Conservation (phyloP, 30 jellyfish, hydroid and myxozoan genomes). For the Pelagia noctiluca region DNA sequence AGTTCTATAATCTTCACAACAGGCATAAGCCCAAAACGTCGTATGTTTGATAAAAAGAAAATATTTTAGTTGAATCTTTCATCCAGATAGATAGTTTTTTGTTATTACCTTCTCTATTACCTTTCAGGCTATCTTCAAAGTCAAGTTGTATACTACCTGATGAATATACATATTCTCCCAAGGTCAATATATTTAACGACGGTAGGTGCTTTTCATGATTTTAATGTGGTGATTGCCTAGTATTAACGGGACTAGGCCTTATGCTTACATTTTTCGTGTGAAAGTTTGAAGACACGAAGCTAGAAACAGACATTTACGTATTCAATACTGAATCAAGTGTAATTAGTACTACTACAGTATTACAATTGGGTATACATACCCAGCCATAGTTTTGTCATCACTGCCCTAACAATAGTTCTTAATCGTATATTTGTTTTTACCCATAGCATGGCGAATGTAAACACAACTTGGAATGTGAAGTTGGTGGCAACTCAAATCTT, state of each 20-base stretch:
- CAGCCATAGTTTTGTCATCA: too few relatives aligned
- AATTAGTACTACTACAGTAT: too few relatives aligned
- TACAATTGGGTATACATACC: too few relatives aligned
- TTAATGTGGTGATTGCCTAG: too few relatives aligned
- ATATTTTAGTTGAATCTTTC: too few relatives aligned
- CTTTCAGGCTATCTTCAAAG: constrained; percentile 92
- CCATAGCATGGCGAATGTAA: constrained; percentile 94
- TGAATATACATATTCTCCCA: constrained; percentile 92
- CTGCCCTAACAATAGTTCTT: too few relatives aligned
- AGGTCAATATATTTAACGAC: constrained; percentile 89
- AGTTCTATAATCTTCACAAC: too few relatives aligned
- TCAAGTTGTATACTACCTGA: constrained; percentile 90
- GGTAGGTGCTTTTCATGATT: constrained; percentile 46
- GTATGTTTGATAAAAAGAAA: too few relatives aligned
- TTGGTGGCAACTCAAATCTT: constrained; percentile 88
- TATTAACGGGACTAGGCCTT: too few relatives aligned
- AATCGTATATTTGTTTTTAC: neutral
- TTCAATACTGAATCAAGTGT: neutral
- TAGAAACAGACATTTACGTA: neutral
- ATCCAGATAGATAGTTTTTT: too few relatives aligned
- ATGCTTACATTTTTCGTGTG: neutral
- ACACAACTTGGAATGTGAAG: constrained; percentile 79
- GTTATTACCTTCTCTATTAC: neutral
- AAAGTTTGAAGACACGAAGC: too few relatives aligned
- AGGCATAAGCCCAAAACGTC: too few relatives aligned